Evolutionary conservation across 1,140 invertebrate species (phyloP).

Genomic region (Notospermus geniculatus): DNA sequence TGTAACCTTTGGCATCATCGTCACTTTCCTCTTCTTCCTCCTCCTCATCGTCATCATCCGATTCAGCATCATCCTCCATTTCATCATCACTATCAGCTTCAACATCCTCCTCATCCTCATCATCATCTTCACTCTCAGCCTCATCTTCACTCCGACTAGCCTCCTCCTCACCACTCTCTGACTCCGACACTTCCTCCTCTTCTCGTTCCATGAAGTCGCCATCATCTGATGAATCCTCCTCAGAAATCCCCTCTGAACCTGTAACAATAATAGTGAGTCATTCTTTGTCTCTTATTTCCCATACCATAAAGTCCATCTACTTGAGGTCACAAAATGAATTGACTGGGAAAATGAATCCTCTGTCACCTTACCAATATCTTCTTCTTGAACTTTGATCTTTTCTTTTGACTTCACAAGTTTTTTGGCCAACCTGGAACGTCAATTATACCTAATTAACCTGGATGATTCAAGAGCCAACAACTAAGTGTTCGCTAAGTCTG

Average conservation of each 20-base stretch:
- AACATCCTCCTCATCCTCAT: slow-evolving; percentile 21
- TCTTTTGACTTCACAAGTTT: not conserved
- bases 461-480: too few relatives aligned
- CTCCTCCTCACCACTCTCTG: too few relatives aligned
- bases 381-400: slow-evolving; percentile 7
- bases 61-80: slow-evolving; percentile 22
- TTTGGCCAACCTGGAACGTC: not conserved
- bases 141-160: slow-evolving; percentile 2
- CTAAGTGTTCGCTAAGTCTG: too few relatives aligned
- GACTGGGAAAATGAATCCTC: too few relatives aligned
- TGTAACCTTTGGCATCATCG: slow-evolving; percentile 57
- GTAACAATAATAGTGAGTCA: too few relatives aligned
- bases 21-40: slow-evolving; percentile 21
- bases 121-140: not conserved
- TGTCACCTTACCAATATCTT: not conserved
- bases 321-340: too few relatives aligned
- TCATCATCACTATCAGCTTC: slow-evolving; percentile 22
- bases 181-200: too few relatives aligned
- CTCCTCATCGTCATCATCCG: slow-evolving; percentile 7
- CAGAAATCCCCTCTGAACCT: not conserved
- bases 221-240: slow-evolving; percentile 24
- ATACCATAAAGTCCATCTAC: not conserved
- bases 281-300: too few relatives aligned
- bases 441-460: too few relatives aligned
- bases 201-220: not conserved